These are phyloP conservation scores for Rhynchonycteris naso DNA, from an alignment of 2,797 vertebrate species.

Conservation along the genomic window DNA sequence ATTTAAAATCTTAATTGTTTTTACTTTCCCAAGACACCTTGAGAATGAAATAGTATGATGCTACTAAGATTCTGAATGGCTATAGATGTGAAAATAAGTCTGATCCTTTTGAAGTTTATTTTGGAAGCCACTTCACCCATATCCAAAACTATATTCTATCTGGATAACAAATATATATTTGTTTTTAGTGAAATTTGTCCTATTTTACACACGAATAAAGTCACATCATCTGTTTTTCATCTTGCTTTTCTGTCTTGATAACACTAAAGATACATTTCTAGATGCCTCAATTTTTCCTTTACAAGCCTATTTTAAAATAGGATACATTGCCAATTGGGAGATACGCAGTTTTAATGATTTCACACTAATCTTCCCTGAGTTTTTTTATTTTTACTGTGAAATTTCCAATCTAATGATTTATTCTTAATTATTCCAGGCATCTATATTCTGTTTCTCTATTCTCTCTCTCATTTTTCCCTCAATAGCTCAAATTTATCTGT, in stretches of 20 bases:
- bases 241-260: conserved; percentile 18
- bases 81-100: conserved; percentile 36
- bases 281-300: neutral
- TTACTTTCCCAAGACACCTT: conserved; percentile 53
- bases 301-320: conserved; percentile 49
- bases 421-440: conserved; percentile 30
- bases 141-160: conserved; percentile 8
- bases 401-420: conserved; percentile 5
- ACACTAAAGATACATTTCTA: conserved; percentile 29
- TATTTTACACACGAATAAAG: conserved; percentile 34
- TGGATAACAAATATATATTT: neutral
- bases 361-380: neutral
- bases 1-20: neutral
- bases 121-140: neutral
- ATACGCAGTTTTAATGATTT: conserved; percentile 43
- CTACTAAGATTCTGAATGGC: conserved; percentile 40
- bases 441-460: neutral
- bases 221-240: neutral
- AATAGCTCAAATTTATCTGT: neutral
- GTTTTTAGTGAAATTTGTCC: conserved; percentile 41
- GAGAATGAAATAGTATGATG: neutral
- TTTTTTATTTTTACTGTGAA: conserved; percentile 29
- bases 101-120: conserved; percentile 44
- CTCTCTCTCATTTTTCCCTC: neutral
- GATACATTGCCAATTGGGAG: conserved; percentile 16